These are phyloP conservation scores for Tauraco hartlaubi DNA, from an alignment of 2,797 vertebrate genomes.

Conservation along the genomic window DNA sequence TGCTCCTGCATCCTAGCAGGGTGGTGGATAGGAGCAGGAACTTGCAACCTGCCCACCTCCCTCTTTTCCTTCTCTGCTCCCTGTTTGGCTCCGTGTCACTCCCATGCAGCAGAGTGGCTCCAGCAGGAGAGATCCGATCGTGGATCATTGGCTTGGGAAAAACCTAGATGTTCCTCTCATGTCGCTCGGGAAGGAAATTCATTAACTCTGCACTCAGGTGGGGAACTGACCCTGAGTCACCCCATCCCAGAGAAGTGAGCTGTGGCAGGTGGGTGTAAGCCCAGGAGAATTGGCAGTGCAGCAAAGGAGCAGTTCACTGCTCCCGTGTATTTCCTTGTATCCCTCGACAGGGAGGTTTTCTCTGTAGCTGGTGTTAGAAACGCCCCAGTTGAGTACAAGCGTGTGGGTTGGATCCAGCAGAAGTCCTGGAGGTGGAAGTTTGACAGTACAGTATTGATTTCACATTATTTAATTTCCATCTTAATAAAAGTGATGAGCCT, in stretches of 20 bases:
- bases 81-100: not conserved
- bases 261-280: not conserved
- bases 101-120: not conserved
- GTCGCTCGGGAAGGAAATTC: not conserved
- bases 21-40: not conserved
- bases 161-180: accelerated
- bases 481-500: not conserved
- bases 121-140: not conserved
- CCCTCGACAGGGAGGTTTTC: not conserved
- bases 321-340: not conserved
- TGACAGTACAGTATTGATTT: not conserved
- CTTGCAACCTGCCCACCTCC: not conserved
- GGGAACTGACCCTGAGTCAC: no score
- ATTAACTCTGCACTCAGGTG: not conserved
- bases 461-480: not conserved
- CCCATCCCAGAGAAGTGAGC: not conserved
- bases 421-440: not conserved
- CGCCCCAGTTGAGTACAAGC: not conserved
- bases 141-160: not conserved
- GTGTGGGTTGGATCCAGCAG: not conserved
- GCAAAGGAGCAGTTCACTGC: not conserved
- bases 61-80: not conserved
- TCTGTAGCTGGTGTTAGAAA: not conserved
- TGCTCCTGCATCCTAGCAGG: not conserved
- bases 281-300: not conserved